phyloP scores from a whole-genome alignment of 2,888 invertebrate species.

The Drosophila niveifrons region DNA sequence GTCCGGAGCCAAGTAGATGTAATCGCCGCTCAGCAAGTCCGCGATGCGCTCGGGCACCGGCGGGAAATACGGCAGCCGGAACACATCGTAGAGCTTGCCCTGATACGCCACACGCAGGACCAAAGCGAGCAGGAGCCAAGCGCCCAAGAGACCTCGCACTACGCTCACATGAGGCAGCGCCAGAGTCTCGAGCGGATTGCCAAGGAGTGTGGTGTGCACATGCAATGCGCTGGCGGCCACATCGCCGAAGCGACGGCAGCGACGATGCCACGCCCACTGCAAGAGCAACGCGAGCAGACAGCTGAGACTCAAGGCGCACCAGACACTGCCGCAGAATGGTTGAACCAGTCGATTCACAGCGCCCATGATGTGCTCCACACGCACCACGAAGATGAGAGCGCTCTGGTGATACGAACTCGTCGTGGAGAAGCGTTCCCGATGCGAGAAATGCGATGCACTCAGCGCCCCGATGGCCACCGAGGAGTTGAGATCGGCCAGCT shows the following conservation, averaged over 20 bases:
- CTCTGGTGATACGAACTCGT: constrained; percentile 74
- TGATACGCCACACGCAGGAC: constrained; percentile 83
- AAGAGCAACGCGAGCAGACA: constrained; percentile 37
- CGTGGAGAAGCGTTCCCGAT: constrained; percentile 54
- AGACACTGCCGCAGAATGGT: constrained; percentile 67
- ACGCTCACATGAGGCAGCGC: constrained; percentile 51
- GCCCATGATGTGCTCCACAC: constrained; percentile 57
- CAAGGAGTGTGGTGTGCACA: constrained; percentile 70
- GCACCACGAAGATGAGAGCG: constrained; percentile 72
- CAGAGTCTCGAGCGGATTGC: constrained; percentile 63
- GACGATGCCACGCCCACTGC: constrained; percentile 29
- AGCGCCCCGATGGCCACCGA: constrained; percentile 77
- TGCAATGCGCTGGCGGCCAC: constrained; percentile 53
- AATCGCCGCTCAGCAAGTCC: constrained; percentile 58
- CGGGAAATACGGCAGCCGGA: constrained; percentile 65
- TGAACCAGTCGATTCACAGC: constrained; percentile 66
- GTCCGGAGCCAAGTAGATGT: constrained; percentile 40
- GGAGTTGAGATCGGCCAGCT: constrained; percentile 53
- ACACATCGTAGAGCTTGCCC: constrained; percentile 80
- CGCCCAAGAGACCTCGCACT: constrained; percentile 32
- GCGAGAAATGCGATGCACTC: constrained; percentile 59
- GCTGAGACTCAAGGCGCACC: constrained; percentile 58
- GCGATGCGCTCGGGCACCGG: constrained; percentile 62
- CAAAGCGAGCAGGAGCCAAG: constrained; percentile 76
- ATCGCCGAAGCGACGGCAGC: constrained; percentile 41